These are phyloP conservation scores for Lindbergichthys nudifrons DNA, from an alignment of 2,797 vertebrate genomes.

Conservation along the genomic window DNA sequence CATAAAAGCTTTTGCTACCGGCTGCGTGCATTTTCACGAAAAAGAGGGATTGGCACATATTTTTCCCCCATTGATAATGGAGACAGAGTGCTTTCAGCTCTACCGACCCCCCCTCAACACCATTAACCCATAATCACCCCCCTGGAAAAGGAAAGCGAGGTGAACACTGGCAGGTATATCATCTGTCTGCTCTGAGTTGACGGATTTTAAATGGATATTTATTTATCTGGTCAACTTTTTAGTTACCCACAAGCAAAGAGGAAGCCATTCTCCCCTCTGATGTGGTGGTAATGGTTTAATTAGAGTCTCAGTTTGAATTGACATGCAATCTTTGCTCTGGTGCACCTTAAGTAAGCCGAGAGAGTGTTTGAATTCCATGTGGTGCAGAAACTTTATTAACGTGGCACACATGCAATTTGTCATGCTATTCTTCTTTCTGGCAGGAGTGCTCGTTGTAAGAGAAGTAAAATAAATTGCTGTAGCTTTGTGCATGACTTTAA, in stretches of 20 bases:
- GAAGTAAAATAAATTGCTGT: background rate
- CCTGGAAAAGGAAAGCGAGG: slow-evolving; percentile 24
- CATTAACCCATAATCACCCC: slow-evolving; percentile 27
- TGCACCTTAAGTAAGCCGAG: slow-evolving; percentile 11
- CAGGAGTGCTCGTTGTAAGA: background rate
- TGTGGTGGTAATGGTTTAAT: slow-evolving; percentile 22
- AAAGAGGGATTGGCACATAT: slow-evolving; percentile 53
- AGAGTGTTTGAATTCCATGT: slow-evolving; percentile 6
- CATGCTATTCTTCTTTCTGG: slow-evolving; percentile 10
- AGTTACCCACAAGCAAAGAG: slow-evolving; percentile 8
- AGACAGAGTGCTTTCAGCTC: slow-evolving; percentile 57
- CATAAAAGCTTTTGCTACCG: slow-evolving; percentile 64
- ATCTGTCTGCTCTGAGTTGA: slow-evolving; percentile 48
- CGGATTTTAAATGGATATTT: slow-evolving; percentile 24
- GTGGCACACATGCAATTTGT: slow-evolving; percentile 19
- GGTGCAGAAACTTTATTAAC: slow-evolving; percentile 19
- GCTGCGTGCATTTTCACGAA: slow-evolving; percentile 55
- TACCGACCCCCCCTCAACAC: slow-evolving; percentile 23
- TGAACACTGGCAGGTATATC: background rate
- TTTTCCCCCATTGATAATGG: slow-evolving; percentile 59
- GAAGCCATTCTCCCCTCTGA: slow-evolving; percentile 4
- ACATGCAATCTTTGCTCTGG: slow-evolving; percentile 17
- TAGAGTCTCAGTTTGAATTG: slow-evolving; percentile 8
- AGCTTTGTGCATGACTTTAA: slow-evolving; percentile 4
- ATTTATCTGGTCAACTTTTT: slow-evolving; percentile 25